phyloP scores from a whole-genome alignment of 2,797 vertebrate genomes.

The Urocyon cinereoargenteus region DNA sequence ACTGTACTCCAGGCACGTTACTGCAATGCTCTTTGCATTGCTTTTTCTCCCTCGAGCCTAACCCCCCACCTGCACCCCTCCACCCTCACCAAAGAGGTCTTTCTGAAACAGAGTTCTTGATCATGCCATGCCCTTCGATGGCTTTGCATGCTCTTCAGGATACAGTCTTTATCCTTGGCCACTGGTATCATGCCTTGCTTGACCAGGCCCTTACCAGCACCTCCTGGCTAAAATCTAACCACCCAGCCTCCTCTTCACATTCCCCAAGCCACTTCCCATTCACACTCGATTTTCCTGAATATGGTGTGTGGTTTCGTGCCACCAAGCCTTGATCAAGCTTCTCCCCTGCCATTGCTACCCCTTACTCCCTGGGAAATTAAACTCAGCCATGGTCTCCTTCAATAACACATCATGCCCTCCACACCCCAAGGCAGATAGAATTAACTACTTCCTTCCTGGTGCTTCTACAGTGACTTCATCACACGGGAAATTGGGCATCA shows the following conservation, averaged over 20 bases:
- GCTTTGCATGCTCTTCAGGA: not conserved
- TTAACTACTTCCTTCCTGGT: not conserved
- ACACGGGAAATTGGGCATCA: not conserved
- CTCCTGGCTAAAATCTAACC: not conserved
- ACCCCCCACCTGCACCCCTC: no score
- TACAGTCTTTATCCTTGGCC: not conserved
- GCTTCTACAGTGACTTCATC: not conserved
- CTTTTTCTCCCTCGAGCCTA: not conserved
- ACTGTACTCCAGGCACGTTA: not conserved
- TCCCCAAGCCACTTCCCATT: not conserved
- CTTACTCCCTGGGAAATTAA: not conserved
- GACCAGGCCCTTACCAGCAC: no score
- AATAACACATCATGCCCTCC: not conserved
- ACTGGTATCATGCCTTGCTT: not conserved
- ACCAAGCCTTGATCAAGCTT: not conserved
- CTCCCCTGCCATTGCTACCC: not conserved
- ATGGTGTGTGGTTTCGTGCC: not conserved
- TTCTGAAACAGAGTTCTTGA: not conserved
- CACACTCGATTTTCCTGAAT: not conserved
- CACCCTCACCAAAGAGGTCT: not conserved
- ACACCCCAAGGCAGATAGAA: not conserved
- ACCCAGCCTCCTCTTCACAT: not conserved
- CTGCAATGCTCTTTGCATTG: not conserved
- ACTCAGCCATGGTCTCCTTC: not conserved
- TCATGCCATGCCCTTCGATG: not conserved